Base-by-base conservation (phyloP, 92 coral and sea anemone genomes). In the Zoanthus solanderi region DNA sequence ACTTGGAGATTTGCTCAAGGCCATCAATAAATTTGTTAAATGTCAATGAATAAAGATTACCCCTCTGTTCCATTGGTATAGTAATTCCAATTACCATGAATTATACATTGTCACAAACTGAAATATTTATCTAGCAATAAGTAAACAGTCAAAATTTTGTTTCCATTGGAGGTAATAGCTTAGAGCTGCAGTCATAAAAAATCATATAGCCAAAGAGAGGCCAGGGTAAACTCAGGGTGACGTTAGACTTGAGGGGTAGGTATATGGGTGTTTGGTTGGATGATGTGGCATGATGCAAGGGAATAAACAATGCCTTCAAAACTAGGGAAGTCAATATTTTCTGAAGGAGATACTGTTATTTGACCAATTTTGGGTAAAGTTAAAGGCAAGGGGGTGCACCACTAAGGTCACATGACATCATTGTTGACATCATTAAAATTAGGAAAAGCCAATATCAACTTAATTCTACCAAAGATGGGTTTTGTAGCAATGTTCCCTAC, bases 181-280 rank as follows among this genome's bases (percentile, higher is more conserved):
- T 76, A 76, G 80, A 76, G 80, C 80, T 76, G 80, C 80, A 76
- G 80, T 76, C 80, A 76, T 76, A 48, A 76, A 76, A 75, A n/a
- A 76, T 46, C 66, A 76, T 76, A 76, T 76, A 28, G 80, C 45
- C 66, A 52, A 7, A 76, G 79, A 75, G 34, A 75, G 79, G 79
- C 79, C 57, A 76, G 79, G 79, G 79, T 71, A 71, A 71, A 71
- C 76, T 71, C 76, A 34, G 76, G 76, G 76, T 71, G 76, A 71
- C 76, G 17, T 32, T 71, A 71, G 76, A 32, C 76, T 71, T 71
- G 76, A 71, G 76, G 76, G 76, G 76, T 71, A 71, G 16, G 76
- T 72, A 5, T 72, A 72, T 2, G 53, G 76, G 76, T 37, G 53
- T 37, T 72, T 72, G 76, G 76, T 42, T 72, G 76, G 76, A 37